Base-by-base conservation (phyloP, 2,113 vertebrate genomes). In the Leucosticte australis region DNA sequence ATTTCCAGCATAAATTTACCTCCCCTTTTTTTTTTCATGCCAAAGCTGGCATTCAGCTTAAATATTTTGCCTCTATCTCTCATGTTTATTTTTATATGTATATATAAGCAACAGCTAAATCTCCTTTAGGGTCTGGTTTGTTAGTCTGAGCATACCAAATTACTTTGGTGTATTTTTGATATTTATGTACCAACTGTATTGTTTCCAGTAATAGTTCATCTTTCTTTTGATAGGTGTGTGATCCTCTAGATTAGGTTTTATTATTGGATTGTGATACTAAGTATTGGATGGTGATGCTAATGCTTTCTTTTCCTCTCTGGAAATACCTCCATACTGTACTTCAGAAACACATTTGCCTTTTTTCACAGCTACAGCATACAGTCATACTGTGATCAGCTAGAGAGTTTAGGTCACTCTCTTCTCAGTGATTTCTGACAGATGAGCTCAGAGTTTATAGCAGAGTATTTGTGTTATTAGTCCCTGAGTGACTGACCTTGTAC, bases 401-500 rank as follows among this genome's bases (percentile, higher is more conserved):
- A 95, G 92, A 90, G 88, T 95, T 97, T 92, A 89, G 91, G 86
- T 94, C 92, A 92, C 69, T 88, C 50, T 92, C 63, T 65, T 95
- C 65, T 83, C 81, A 83, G 80, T 95, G 79, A 90, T 87, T 95
- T 93, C 89, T 96, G 92, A 94, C 91, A 94, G 94, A 95, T 78
- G 76, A 95, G 60, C 83, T 92, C 73, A 87, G 76, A 94, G 76
- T 68, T 94, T 92, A 90, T 92, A 93, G 86, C 55, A 86, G 39
- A 90, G 56, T 86, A 93, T 90, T 96, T 93, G 52, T 95, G 64
- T 92, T 97, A 95, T 96, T 95, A 94, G 86, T 93, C 96, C 92
- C 94, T 44, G 73, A 92, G 94, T 89, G 92, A 83, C 83, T 95
- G 96, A 97, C 96, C 94, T 94, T 93, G 96, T 95, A 94, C 83